Base-by-base conservation (phyloP, 1,140 invertebrate genomes). In the Drosophila tsacasi region DNA sequence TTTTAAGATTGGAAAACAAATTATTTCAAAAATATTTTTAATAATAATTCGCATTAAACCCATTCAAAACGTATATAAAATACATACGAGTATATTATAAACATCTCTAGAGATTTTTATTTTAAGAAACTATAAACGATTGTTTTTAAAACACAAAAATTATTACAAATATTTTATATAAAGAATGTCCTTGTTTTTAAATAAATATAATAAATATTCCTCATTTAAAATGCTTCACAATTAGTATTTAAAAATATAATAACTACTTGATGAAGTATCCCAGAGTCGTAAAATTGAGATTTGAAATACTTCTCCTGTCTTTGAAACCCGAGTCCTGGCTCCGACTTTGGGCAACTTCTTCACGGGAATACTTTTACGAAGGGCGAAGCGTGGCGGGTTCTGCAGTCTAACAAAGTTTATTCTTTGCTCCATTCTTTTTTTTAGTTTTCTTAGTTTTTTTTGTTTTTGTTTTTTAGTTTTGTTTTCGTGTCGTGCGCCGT, bases 311-410 rank as follows among this genome's bases (percentile, higher is more conserved):
- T 13, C 37, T 35, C 7, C 15, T 39, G 64, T 64, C 80, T 76
- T 79, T 83, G 66, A 21, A 39, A 39, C n/a, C 32, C 30, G 35
- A 52, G 19, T 58, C 60, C 47, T 49, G 60, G 59, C 76, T 83
- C 76, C 67, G 77, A 83, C 76, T 87, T 86, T 89, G 67, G 84
- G 76, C 77, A 87, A 87, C 84, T 84, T 87, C 84, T 84, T 87
- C 83, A 79, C 71, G 75, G 66, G 78, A 87, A 81, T 79, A 82
- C 79, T 85, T 85, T 84, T 76, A 23, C 46, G 57, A n/a, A 25
- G 39, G 19, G 25, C n/a, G 63, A 30, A 17, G 21, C 21, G 17
- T 10, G 21, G 21, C 30, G 35, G 54, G 30, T 15, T n/a, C 21
- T 40, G 44, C 39, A n/a, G 46, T 54, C 46, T 64, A 63, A 67